Evolutionary conservation across 2,797 vertebrate species (phyloP).

Genomic region (Threskiornis aethiopicus): DNA sequence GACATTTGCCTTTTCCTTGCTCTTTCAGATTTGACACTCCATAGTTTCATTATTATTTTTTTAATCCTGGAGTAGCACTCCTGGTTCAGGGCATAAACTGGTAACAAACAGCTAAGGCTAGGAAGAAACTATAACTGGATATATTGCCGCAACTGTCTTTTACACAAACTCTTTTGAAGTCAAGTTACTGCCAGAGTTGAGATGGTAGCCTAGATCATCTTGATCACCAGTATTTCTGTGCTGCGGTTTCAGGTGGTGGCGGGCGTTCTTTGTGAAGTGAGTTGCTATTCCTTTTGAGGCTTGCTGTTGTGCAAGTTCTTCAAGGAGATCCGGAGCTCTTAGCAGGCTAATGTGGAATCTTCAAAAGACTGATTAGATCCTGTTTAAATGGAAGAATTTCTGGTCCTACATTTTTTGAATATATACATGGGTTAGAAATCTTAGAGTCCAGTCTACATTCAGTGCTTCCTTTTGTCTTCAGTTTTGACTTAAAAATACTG

Average conservation of each 20-base stretch:
- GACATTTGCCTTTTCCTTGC: background rate
- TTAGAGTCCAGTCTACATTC: background rate
- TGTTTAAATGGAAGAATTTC: background rate
- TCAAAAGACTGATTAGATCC: background rate
- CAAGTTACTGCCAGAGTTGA: background rate
- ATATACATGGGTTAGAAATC: background rate
- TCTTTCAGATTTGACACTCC: background rate
- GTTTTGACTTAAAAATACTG: constrained; percentile 15
- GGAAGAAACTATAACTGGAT: background rate
- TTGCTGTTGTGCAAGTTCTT: background rate
- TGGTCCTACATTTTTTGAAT: background rate
- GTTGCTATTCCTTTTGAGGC: background rate
- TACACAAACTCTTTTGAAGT: background rate
- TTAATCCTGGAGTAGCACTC: background rate
- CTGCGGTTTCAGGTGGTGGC: background rate
- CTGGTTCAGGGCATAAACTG: background rate
- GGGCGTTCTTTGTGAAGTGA: background rate
- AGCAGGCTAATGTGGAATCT: background rate
- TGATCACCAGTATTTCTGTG: background rate
- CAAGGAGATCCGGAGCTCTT: background rate
- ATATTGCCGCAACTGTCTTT: background rate
- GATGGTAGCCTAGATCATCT: background rate
- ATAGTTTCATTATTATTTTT: background rate
- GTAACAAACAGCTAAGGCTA: background rate
- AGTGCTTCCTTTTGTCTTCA: constrained; percentile 12